phyloP scores from a whole-genome alignment of 2,797 vertebrate species.

The Aplochiton taeniatus region DNA sequence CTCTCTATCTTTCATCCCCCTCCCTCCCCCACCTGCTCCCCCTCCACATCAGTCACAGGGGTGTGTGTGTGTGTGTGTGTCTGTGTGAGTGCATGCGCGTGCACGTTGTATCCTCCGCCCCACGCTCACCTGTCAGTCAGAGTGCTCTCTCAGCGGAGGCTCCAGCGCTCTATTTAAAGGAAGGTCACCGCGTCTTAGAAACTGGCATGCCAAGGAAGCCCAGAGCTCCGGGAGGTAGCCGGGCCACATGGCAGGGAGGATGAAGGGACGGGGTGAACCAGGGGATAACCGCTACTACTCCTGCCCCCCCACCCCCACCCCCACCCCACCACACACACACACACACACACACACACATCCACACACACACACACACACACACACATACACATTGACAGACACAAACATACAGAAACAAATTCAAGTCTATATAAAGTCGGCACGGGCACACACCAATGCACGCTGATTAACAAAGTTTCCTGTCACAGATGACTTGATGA shows the following conservation, averaged over 20 bases:
- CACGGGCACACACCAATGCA: no score
- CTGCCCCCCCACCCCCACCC: constrained; percentile 1
- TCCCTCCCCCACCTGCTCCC: no score
- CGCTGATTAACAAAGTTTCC: no score
- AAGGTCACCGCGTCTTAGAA: constrained; percentile 62
- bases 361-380: constrained; percentile 10
- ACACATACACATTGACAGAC: constrained; percentile 5
- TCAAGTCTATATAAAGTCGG: constrained; percentile 7
- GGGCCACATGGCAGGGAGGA: constrained; percentile 3
- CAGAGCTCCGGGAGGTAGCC: no score
- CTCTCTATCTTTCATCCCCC: not conserved
- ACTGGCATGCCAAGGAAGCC: not conserved
- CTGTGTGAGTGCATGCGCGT: not conserved
- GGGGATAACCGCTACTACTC: not conserved
- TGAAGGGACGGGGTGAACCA: not conserved
- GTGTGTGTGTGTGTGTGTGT: constrained; percentile 36
- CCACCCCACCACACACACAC: constrained; percentile 11
- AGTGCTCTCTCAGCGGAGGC: constrained; percentile 40
- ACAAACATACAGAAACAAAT: constrained; percentile 31
- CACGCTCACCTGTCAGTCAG: constrained; percentile 56
- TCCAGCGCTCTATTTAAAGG: constrained; percentile 51
- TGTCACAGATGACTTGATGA: no score
- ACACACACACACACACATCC: constrained; percentile 29
- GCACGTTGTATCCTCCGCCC: constrained; percentile 20
- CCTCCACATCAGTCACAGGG: not conserved